Base-by-base conservation (phyloP, 2,797 vertebrate genomes). In the Cyprinodon diabolis region DNA sequence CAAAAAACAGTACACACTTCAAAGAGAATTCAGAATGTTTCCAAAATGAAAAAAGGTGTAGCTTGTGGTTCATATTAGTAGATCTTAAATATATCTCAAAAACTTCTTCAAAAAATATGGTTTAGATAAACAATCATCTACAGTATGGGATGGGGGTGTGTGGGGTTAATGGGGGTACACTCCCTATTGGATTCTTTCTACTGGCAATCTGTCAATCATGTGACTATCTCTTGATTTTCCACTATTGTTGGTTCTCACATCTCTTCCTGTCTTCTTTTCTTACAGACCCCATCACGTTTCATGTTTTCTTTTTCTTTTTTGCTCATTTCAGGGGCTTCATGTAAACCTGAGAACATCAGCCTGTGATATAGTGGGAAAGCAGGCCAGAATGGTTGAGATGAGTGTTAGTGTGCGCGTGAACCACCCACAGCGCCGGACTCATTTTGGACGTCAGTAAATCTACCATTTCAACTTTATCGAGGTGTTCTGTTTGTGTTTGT, bases 361-460 rank as follows among this genome's bases (percentile, higher is more conserved):
- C 88, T 15, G 71, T 68, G 79, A 87, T 92, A 79, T 80, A 84
- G 86, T 75, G 76, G 86, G 88, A 87, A 86, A 86, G 77, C 81
- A 63, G 82, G 80, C 63, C 71, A 71, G 77, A 82, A 87, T 88
- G 75, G 79, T 82, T 74, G 80, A 84, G 91, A 92, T 91, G 89
- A 91, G 89, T 90, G 88, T 84, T 86, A 88, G 90, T 91, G 91
- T 84, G 87, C 78, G 84, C 86, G 87, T 30, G 30, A 89, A 77
- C 91, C 93, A 88, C 93, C 94, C 90, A 79, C 51, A 72, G 93
- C 4, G 91, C 80, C 49, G 87, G 91, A 93, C 90, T 30, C 87
- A 80, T 86, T 90, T 86, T 78, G 80, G 87, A 90, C 90, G 91
- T 92, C 89, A 87, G 87, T 92, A 93, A 91, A 92, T 91, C 92